Evolutionary conservation across 2,888 invertebrate genomes (phyloP), one percentile per base, ranked within the genome.

Genomic region (Aporophyla lueneburgensis): DNA sequence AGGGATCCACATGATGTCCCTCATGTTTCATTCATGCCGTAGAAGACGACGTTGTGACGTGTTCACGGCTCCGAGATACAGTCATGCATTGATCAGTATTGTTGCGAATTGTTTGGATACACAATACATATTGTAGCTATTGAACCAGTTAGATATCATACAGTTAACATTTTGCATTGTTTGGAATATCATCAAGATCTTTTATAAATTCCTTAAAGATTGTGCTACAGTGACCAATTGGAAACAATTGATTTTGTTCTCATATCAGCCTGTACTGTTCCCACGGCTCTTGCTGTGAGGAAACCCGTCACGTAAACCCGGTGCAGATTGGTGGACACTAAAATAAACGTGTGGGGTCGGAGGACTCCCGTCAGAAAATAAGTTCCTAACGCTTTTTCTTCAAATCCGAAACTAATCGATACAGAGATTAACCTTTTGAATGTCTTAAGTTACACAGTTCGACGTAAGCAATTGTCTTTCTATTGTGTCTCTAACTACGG

Each of bases 11-110:
- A 89, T 91, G 92, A 94, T 92, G 91, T 89, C 86, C 80, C 89
- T 85, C 87, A 94, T 96, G 95, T 95, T 93, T 95, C 95, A 96
- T 96, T 96, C 95, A 95, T 93, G 86, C 86, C 87, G 86, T 88
- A 90, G 89, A 93, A 94, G 92, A 93, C 93, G 93, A 92, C 90
- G 90, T 87, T 91, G 92, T 91, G 93, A 93, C 91, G 92, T 90
- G 93, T 91, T 92, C 92, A 89, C 88, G 85, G 84, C 89, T 91
- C 89, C 81, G 86, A 92, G 90, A 91, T 90, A 89, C 90, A 90
- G 90, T 92, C 93, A 92, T 93, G 91, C 93, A 93, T 94, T 94
- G 94, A 94, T 92, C 92, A 92, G 81, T 87, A 82, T 86, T 87
- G 86, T 86, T 78, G 80, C 67, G 84, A 87, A 89, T 90, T 86